A percentile compares a stretch with the other conserved stretches of the same genome.
Conservation (phyloP, 2,888 invertebrate species). For the Steinernema carpocapsae region DNA sequence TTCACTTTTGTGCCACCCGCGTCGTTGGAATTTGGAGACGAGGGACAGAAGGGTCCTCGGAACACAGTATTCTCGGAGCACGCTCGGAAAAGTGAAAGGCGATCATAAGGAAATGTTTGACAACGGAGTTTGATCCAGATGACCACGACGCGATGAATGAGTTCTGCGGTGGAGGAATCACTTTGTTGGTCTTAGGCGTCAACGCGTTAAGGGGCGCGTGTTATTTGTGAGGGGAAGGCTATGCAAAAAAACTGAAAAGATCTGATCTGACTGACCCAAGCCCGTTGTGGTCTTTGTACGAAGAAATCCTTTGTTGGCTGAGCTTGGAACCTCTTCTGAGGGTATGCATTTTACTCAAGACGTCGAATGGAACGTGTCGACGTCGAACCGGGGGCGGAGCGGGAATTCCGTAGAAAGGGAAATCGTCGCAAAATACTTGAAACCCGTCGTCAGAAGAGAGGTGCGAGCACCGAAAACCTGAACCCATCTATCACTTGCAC, state of each 20-base stretch:
- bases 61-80: too few relatives aligned
- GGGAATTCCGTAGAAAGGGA: slow-evolving; percentile 17
- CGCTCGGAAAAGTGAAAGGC: not conserved
- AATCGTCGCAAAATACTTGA: slow-evolving; percentile 23
- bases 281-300: too few relatives aligned
- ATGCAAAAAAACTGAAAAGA: too few relatives aligned
- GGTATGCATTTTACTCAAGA: not conserved
- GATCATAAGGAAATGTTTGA: not conserved
- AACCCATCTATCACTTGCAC: slow-evolving; percentile 28
- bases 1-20: slow-evolving; percentile 31
- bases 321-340: too few relatives aligned
- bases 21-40: not conserved
- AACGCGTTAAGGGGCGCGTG: too few relatives aligned
- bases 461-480: slow-evolving; percentile 29
- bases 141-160: not conserved
- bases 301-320: too few relatives aligned
- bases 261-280: too few relatives aligned
- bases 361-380: not conserved
- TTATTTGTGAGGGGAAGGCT: too few relatives aligned
- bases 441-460: not conserved
- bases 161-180: not conserved
- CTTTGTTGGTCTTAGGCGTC: not conserved
- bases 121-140: not conserved
- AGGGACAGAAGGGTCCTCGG: too few relatives aligned
- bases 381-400: slow-evolving; percentile 3